Conservation (phyloP, 1,140 invertebrate species). For the Leptinotarsa lineolata region DNA sequence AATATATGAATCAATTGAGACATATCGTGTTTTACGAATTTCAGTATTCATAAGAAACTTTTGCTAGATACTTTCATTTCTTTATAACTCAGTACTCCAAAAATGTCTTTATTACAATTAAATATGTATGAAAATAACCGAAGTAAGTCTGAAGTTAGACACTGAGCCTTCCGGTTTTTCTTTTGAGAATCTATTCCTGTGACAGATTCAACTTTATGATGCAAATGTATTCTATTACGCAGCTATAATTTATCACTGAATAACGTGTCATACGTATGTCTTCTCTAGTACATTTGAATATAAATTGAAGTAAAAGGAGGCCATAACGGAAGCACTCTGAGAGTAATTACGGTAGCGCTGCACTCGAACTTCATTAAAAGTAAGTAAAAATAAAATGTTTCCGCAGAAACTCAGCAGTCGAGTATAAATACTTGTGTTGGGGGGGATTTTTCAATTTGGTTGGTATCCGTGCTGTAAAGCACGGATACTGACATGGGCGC, state of each 20-base stretch:
- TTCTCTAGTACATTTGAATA: slow-evolving; percentile 2
- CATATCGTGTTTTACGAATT: no score
- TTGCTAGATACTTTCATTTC: no score
- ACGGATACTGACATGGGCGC: no score
- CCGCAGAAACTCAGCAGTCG: background rate
- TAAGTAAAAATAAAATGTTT: background rate
- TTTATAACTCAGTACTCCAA: no score
- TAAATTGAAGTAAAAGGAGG: slow-evolving; percentile 8
- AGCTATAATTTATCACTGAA: background rate
- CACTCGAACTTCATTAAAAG: slow-evolving; percentile 2
- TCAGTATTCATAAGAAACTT: no score
- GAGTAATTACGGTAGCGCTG: background rate
- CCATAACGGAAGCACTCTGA: background rate
- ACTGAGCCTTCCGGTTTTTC: background rate
- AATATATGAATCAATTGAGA: no score
- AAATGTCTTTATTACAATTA: no score
- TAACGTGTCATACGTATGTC: slow-evolving; percentile 2
- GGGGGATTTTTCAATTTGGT: no score
- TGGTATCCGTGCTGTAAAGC: no score
- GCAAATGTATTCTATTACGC: background rate
- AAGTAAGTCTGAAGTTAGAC: background rate
- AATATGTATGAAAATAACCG: no score
- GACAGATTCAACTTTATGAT: background rate
- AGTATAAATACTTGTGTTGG: no score
- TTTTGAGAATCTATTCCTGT: background rate